Conservation (phyloP, 1,140 invertebrate species). For the Dryas iulia region DNA sequence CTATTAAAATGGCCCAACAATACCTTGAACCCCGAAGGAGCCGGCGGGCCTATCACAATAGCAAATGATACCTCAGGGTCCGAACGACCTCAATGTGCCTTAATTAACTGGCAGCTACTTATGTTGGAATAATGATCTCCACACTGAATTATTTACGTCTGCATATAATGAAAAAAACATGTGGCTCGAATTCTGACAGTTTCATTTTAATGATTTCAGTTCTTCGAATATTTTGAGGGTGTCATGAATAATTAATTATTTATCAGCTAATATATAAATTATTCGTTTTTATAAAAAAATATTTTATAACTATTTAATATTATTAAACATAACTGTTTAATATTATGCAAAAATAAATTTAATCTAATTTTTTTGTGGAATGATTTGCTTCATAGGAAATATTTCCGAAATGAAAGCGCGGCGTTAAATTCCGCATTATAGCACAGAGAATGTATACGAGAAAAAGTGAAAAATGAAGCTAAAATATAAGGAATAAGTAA, state of each 20-base stretch:
- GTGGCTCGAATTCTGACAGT: constrained; percentile 26
- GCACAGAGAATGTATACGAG: no score
- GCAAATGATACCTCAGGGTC: constrained; percentile 73
- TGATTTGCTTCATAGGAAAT: no score
- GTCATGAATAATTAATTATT: background rate
- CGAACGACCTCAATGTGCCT: constrained; percentile 60
- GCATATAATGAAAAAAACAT: constrained; percentile 22
- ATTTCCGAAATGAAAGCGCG: no score
- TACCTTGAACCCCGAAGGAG: constrained; percentile 67
- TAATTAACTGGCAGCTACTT: constrained; percentile 70
- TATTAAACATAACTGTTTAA: no score
- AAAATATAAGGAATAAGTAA: background rate
- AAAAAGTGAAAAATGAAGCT: no score
- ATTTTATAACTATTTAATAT: background rate
- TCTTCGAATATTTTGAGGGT: background rate
- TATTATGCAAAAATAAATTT: background rate
- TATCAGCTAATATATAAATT: no score
- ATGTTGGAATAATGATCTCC: constrained; percentile 44
- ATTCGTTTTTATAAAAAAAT: background rate
- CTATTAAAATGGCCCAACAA: constrained; percentile 74
- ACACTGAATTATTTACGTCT: constrained; percentile 41
- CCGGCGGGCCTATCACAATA: constrained; percentile 70
- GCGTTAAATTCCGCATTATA: no score
- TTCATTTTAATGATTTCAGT: constrained; percentile 11
- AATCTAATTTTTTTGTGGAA: background rate